Evolutionary conservation across 1,140 invertebrate species (phyloP).

Genomic region (Melipona quadrifasciata): DNA sequence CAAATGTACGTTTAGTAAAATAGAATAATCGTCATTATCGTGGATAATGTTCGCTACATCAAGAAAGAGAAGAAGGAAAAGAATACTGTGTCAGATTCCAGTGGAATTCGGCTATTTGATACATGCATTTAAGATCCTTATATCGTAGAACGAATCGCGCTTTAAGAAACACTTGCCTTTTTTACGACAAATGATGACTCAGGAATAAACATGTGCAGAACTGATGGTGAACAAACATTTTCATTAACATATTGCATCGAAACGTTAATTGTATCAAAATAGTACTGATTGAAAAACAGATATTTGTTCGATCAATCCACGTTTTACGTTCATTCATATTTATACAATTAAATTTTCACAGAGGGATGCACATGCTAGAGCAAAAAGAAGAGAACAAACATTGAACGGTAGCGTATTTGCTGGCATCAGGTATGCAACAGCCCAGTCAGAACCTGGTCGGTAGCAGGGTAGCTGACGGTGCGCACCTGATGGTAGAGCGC

Average conservation of each 20-base stretch:
- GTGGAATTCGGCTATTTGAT: background rate
- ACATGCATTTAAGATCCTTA: background rate
- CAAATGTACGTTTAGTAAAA: background rate
- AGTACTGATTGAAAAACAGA: background rate
- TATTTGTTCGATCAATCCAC: background rate
- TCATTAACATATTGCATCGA: too few species aligned
- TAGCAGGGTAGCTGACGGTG: background rate
- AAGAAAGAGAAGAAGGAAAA: background rate
- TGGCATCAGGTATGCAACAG: background rate
- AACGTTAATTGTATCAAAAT: too few species aligned
- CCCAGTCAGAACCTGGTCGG: conserved; percentile 3
- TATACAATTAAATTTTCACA: background rate
- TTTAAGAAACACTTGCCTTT: background rate
- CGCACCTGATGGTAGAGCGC: conserved; percentile 50
- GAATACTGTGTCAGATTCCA: background rate
- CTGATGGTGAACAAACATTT: too few species aligned
- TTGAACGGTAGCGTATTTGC: background rate
- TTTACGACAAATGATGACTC: too few species aligned
- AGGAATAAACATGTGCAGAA: too few species aligned
- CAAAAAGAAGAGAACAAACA: too few species aligned
- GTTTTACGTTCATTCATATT: background rate
- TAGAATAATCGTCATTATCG: background rate
- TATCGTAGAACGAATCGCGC: background rate
- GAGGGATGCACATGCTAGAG: too few species aligned
- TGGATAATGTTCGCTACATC: background rate